Evolutionary conservation across 1,140 invertebrate genomes (phyloP), one percentile per base, ranked within the genome.

Genomic region (Tenebrio molitor): DNA sequence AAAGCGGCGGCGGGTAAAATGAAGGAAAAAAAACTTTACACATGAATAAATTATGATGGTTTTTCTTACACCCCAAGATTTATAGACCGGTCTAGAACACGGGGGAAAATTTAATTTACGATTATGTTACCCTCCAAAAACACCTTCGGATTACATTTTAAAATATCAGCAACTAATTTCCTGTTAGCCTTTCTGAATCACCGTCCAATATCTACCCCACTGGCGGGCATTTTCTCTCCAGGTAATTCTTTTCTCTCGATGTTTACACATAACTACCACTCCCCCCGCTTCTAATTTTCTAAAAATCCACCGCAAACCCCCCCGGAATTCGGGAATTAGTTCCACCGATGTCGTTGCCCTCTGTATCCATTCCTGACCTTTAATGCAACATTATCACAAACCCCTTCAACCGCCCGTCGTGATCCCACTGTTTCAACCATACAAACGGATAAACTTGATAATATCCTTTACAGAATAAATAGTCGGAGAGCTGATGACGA

Each of bases 381-480:
- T 10, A 33, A 10, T 0, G 10, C 29, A 33, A 10, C 29, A 33
- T 33, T 5, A 33, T 33, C 29, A 33, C 29, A 33, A 33, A 4
- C 4, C 29, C 29, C 4, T 33, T 33, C 29, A 33, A 33, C 29
- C 4, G 10, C 29, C 29, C 29, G 4, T 33, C 4, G 29, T 33
- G 29, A 33, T 33, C 29, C 29, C 29, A 5, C 29, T 33, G 10
- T 33, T 33, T 33, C 10, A n/a, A 50, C 19, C 19, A 50, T 21
- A 50, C 44, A 8, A 21, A 50, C 2, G 44, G 17, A 50, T 50
- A 50, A 50, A 50, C 44, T 25, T 50, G 44, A n/a, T n/a, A n/a
- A n/a, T n/a, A n/a, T n/a, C n/a, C n/a, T n/a, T n/a, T n/a, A n/a
- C n/a, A n/a, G n/a, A n/a, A n/a, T n/a, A n/a, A n/a, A n/a, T n/a